phyloP scores from a whole-genome alignment of 2,888 invertebrate species.

The Zelleria hepariella region DNA sequence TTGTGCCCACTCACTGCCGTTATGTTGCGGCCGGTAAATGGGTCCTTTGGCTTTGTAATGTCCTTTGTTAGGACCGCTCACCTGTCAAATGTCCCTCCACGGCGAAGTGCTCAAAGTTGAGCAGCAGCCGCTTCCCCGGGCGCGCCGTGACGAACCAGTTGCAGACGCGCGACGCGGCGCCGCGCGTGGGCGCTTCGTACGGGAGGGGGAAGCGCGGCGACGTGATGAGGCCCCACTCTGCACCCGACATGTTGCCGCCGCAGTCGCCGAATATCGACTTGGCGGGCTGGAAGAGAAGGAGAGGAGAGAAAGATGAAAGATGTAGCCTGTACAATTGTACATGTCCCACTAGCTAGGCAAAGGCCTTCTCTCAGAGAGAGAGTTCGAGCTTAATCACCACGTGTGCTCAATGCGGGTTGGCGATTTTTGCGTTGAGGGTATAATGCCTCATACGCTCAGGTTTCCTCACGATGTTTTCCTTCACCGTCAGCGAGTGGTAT shows the following conservation, averaged over 20 bases:
- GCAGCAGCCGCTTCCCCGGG: slow-evolving; percentile 87
- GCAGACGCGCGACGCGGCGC: slow-evolving; percentile 89
- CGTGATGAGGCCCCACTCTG: slow-evolving; percentile 85
- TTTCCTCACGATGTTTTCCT: no score
- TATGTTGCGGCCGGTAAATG: no score
- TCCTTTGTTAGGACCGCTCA: slow-evolving; percentile 57
- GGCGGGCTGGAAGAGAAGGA: slow-evolving; percentile 67
- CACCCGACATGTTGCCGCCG: slow-evolving; percentile 89
- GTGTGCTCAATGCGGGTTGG: no score
- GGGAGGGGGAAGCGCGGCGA: slow-evolving; percentile 93
- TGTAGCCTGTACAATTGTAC: no score
- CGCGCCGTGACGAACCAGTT: slow-evolving; percentile 96
- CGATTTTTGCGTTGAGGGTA: no score
- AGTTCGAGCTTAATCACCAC: no score
- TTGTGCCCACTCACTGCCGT: no score
- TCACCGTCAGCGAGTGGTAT: no score
- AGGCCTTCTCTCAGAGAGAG: no score
- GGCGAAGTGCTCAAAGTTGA: slow-evolving; percentile 92
- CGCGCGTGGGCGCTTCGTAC: slow-evolving; percentile 86
- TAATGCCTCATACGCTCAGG: no score
- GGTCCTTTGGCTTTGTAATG: no score
- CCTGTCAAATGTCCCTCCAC: slow-evolving; percentile 94
- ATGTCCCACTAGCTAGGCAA: no score
- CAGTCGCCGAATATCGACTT: slow-evolving; percentile 94
- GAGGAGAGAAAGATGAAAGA: background rate